Percentiles rank a stretch among this genome's conserved stretches.
Conservation (phyloP, 1,140 invertebrate species). For the Atta cephalotes region DNA sequence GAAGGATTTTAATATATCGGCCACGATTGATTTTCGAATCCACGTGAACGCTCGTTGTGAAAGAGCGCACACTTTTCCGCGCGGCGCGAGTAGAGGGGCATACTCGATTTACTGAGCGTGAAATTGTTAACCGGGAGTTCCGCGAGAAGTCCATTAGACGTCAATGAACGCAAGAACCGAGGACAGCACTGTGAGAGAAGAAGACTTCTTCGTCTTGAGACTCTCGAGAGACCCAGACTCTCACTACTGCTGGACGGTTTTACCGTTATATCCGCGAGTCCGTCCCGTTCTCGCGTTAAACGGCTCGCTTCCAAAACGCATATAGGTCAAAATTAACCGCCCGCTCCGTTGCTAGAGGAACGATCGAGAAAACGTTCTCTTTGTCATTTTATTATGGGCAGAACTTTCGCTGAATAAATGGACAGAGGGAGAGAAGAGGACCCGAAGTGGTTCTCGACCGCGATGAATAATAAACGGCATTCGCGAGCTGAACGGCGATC, state of each 20-base stretch:
- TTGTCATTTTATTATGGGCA: neutral
- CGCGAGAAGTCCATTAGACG: neutral
- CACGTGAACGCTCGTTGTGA: neutral
- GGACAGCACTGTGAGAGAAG: conserved; percentile 16
- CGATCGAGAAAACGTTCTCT: neutral
- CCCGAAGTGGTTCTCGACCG: neutral
- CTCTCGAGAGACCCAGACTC: neutral
- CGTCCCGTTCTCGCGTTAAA: conserved; percentile 38
- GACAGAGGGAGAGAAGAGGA: neutral
- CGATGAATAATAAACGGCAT: neutral
- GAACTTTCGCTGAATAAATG: neutral
- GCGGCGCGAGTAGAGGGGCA: neutral
- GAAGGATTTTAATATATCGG: neutral
- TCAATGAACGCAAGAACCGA: neutral
- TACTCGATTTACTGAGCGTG: neutral
- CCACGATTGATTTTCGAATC: neutral
- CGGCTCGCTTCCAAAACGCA: conserved; percentile 26
- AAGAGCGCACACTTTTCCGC: neutral
- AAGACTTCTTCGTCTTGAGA: neutral
- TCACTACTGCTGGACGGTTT: neutral
- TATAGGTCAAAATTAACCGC: conserved; percentile 16
- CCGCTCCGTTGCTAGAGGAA: neutral
- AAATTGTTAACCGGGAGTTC: neutral
- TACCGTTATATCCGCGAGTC: conserved; percentile 32
- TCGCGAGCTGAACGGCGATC: neutral